Base-by-base conservation (phyloP, 53 echinoderm and acorn worm species). In the Actinopyga echinites region DNA sequence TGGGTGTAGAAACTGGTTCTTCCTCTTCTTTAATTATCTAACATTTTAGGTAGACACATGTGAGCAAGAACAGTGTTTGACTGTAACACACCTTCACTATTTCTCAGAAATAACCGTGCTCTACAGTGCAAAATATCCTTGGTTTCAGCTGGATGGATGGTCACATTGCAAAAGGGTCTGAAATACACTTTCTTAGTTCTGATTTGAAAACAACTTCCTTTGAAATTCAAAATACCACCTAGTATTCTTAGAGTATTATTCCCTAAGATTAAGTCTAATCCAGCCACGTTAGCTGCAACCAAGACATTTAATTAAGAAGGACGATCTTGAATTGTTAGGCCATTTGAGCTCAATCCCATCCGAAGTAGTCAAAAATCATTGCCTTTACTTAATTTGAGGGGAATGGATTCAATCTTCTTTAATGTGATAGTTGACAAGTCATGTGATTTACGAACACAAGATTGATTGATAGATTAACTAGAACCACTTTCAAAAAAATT, bases 371-470 rank as follows among this genome's bases (percentile, higher is more conserved):
- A 61, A n/a, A n/a, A 61, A 61, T n/a, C n/a, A n/a, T 61, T 61
- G 22, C 62, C 62, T 25, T n/a, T 61, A 29, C 17, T 1, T n/a
- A 61, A 61, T 29, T 61, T 61, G 19, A 61, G 28, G 22, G 23
- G 17, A n/a, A 61, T 61, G 62, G 62, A 7, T 61, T 61, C 62
- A 61, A 61, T n/a, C 28, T 61, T 61, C 62, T 61, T 61, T 61
- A n/a, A 29, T 9, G 62, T 61, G 24, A 61, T n/a, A n/a, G 62
- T 25, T 61, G 62, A n/a, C 62, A 61, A 7, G 5, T 61, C 23
- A 61, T 61, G 17, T 8, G 62, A 61, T 61, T 61, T 61, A 61
- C 62, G 62, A 61, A 61, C 62, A 61, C 23, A 61, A n/a, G 22
- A 61, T n/a, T 23, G 28, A 61, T 19, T 61, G 22, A n/a, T 61